Conservation (phyloP, 2,888 invertebrate genomes). For the Azorinus chamasolen region DNA sequence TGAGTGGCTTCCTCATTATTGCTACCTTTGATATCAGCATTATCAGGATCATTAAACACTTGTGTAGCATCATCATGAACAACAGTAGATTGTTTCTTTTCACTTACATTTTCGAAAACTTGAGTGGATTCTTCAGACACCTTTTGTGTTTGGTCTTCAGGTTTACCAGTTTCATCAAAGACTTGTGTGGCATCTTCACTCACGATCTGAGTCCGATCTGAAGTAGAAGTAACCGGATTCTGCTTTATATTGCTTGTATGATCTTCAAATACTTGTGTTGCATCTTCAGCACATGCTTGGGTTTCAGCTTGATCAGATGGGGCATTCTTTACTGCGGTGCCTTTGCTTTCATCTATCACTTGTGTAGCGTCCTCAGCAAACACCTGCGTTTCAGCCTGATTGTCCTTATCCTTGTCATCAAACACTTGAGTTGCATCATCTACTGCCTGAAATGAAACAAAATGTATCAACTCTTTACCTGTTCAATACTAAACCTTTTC, state of each 20-base stretch:
- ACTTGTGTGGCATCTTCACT: slow-evolving; percentile 39
- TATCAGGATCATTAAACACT: slow-evolving; percentile 11
- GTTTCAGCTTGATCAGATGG: slow-evolving; percentile 6
- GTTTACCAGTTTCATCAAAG: slow-evolving; percentile 20
- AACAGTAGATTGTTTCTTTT: neutral
- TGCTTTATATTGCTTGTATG: neutral
- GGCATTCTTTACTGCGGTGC: neutral
- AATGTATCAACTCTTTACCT: neutral
- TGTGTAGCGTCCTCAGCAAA: slow-evolving; percentile 35
- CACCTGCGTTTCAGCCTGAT: slow-evolving; percentile 33
- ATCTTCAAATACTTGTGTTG: slow-evolving; percentile 27
- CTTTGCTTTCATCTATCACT: slow-evolving; percentile 3
- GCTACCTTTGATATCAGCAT: neutral
- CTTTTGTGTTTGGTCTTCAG: neutral
- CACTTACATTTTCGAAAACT: slow-evolving; percentile 4
- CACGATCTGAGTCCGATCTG: neutral
- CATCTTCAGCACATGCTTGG: slow-evolving; percentile 23
- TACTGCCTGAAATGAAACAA: neutral
- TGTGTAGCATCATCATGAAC: slow-evolving; percentile 7
- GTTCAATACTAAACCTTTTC: no score
- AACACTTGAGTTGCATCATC: slow-evolving; percentile 37
- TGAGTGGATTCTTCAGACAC: slow-evolving; percentile 11
- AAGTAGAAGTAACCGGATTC: neutral
- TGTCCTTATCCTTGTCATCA: slow-evolving; percentile 19
- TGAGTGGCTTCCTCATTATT: slow-evolving; percentile 30